Conservation (phyloP, 2,888 invertebrate species). For the Hypercompe scribonia region DNA sequence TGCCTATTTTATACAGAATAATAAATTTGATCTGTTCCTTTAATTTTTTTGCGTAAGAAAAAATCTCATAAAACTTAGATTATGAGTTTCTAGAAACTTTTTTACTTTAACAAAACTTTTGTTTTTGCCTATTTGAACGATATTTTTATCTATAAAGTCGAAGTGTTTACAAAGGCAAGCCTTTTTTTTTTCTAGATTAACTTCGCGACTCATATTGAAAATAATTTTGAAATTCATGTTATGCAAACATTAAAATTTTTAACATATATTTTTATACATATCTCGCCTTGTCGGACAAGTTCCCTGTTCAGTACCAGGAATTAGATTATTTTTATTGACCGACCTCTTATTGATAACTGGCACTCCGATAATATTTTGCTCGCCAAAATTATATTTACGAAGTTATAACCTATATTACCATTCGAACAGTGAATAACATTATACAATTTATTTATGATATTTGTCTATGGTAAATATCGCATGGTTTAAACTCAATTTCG, state of each 20-base stretch:
- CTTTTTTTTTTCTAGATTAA: background rate
- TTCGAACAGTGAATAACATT: background rate
- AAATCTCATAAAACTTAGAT: too few species aligned
- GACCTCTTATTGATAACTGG: constrained; percentile 7
- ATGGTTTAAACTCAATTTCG: background rate
- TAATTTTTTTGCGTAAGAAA: too few species aligned
- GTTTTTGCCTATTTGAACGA: background rate
- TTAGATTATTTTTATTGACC: constrained; percentile 4
- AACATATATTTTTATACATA: background rate
- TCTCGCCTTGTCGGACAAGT: constrained; percentile 3
- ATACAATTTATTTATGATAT: background rate
- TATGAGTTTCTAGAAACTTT: too few species aligned
- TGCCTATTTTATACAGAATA: too few species aligned
- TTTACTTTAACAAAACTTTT: too few species aligned
- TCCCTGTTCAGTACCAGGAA: constrained; percentile 9
- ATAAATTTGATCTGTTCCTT: too few species aligned
- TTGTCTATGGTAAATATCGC: background rate
- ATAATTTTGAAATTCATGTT: background rate
- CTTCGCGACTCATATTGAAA: background rate
- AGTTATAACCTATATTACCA: background rate
- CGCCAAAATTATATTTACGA: background rate
- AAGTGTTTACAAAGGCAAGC: background rate
- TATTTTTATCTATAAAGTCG: background rate
- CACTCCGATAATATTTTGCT: constrained; percentile 8
- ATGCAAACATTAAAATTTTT: background rate